Evolutionary conservation across 1,140 invertebrate genomes (phyloP), one percentile per base, ranked within the genome.

Genomic region (Phymorhynchus buccinoides): DNA sequence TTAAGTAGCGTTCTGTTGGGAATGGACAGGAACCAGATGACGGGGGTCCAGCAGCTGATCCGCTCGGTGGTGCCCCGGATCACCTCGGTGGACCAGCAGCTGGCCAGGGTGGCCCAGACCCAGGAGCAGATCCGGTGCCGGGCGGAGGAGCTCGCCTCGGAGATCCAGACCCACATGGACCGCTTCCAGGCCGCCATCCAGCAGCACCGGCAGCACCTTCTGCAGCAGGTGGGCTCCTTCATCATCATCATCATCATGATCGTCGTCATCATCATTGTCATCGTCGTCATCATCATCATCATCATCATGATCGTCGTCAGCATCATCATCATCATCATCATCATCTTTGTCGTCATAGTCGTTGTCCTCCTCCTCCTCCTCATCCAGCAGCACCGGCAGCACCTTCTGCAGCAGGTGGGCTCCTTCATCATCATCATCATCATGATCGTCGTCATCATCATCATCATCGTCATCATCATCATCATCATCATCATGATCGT

Each of bases 111-210:
- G 52, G 37, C 78, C 3, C 32, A 81, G 18, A 37, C 73, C 0
- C 80, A 87, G 73, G 52, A 62, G 18, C 16, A 56, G 7, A 68
- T 83, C 39, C 48, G 30, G n/a, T 66, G 62, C 6, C 73, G 44
- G 56, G 83, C 83, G 6, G 35, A 77, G 30, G 37, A 84, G 30
- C 71, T 84, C 9, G 80, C 41, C 14, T 22, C 35, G 14, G 83
- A 87, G 37, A 56, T 87, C 35, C 81, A 87, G 32, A 35, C 22
- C 1, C 81, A 82, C 71, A 87, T 87, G 86, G 86, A 87, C 79
- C 37, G 18, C 27, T 87, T 77, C 73, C 30, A 85, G 78, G 18
- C 80, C 32, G 83, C 86, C 35, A 75, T 85, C 12, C 41, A 87
- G 42, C 81, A 82, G 37, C 86, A 87, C 30, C 44, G 84, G 18